phyloP scores from a whole-genome alignment of 2,888 invertebrate species.

The Coelopa pilipes region DNA sequence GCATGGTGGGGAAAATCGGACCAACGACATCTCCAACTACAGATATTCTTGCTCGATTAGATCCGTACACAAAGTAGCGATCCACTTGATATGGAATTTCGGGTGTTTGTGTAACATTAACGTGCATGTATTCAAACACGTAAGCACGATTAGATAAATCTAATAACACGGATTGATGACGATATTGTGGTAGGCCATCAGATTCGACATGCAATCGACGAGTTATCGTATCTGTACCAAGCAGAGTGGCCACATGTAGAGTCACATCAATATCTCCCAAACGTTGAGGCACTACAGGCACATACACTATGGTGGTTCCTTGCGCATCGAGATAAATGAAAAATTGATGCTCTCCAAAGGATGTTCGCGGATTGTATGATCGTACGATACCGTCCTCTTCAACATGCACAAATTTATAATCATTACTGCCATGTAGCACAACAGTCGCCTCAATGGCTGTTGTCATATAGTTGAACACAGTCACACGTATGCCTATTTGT shows the following conservation, averaged over 20 bases:
- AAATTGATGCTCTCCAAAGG: constrained; percentile 94
- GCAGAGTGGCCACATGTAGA: constrained; percentile 79
- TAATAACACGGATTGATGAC: constrained; percentile 90
- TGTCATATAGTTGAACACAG: constrained; percentile 93
- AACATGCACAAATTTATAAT: constrained; percentile 93
- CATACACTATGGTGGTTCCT: constrained; percentile 83
- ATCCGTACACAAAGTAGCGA: constrained; percentile 93
- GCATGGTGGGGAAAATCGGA: constrained; percentile 92
- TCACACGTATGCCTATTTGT: constrained; percentile 91
- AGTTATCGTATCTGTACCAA: constrained; percentile 78
- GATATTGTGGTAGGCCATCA: constrained; percentile 90
- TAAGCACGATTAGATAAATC: constrained; percentile 93
- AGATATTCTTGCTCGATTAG: constrained; percentile 85
- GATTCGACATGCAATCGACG: constrained; percentile 79
- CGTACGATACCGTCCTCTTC: constrained; percentile 87
- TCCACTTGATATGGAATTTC: constrained; percentile 90
- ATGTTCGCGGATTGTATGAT: constrained; percentile 90
- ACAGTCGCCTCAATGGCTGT: constrained; percentile 86
- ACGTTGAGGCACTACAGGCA: constrained; percentile 88
- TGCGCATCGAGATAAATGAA: constrained; percentile 86
- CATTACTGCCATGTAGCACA: constrained; percentile 83
- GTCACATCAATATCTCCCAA: constrained; percentile 80
- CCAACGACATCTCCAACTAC: constrained; percentile 93
- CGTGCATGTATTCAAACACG: constrained; percentile 94
- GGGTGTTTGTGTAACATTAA: constrained; percentile 93